phyloP scores from a whole-genome alignment of 2,113 vertebrate species.

The Sapayoa aenigma region DNA sequence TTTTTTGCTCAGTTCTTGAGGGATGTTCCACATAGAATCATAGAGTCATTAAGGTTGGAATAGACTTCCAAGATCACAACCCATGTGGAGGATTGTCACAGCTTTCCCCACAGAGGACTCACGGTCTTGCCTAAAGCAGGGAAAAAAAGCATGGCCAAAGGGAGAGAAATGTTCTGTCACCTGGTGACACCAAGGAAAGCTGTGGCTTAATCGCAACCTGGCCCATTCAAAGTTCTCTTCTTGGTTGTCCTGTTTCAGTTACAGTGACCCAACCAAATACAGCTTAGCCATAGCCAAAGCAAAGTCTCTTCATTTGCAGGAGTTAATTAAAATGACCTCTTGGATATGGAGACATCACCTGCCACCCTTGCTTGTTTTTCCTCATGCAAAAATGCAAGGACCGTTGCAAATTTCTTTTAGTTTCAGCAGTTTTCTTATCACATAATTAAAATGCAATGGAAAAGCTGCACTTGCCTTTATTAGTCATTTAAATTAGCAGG shows the following conservation, averaged over 20 bases:
- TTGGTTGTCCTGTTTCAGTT: neutral
- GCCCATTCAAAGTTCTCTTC: neutral
- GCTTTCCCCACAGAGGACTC: neutral
- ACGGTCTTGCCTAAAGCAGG: neutral
- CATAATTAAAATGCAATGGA: neutral
- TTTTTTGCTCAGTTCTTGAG: neutral
- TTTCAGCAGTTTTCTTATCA: conserved; percentile 23
- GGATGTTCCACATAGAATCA: neutral
- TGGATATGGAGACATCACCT: conserved; percentile 18
- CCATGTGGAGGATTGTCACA: neutral
- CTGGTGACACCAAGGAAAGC: neutral
- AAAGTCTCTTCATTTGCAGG: neutral
- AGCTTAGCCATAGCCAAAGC: neutral
- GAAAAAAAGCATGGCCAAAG: neutral
- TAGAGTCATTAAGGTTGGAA: neutral
- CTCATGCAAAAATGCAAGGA: conserved; percentile 29
- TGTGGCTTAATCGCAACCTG: neutral
- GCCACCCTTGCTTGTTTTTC: conserved; percentile 9
- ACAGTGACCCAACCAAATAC: neutral
- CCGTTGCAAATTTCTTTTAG: neutral
- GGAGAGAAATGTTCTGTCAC: neutral
- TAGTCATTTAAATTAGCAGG: neutral
- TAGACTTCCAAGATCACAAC: neutral
- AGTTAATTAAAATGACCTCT: conserved; percentile 43
- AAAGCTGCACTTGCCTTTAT: neutral